phyloP scores from a whole-genome alignment of 1,140 invertebrate species.

The Teleopsis dalmanni region DNA sequence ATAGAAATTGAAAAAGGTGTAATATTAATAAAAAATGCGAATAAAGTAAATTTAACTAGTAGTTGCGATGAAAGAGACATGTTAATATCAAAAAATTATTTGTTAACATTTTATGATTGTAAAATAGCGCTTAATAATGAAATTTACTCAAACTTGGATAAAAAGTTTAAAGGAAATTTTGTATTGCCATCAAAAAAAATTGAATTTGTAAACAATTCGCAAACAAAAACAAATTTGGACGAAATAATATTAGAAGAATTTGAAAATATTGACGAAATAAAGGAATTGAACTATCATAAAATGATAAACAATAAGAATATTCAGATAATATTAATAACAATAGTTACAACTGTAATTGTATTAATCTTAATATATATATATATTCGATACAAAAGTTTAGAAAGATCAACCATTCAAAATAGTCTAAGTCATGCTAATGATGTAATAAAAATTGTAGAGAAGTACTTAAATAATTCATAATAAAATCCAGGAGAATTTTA shows the following conservation, averaged over 20 bases:
- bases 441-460: no score
- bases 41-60: not conserved
- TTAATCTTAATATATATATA: not conserved
- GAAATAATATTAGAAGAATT: not conserved
- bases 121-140: not conserved
- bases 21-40: conserved; percentile 1
- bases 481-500: conserved; percentile 1
- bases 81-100: not conserved
- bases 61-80: not conserved
- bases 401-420: no score
- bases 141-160: not conserved
- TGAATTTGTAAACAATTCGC: not conserved
- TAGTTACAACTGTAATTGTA: not conserved
- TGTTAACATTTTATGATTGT: not conserved
- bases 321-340: not conserved
- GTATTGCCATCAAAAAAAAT: not conserved
- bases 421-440: no score
- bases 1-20: not conserved
- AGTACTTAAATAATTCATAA: not conserved
- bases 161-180: not conserved
- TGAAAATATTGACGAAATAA: conserved; percentile 1
- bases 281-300: not conserved
- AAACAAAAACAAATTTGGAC: not conserved
- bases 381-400: no score
- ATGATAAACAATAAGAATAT: not conserved